Evolutionary conservation across 2,113 vertebrate species (phyloP).

Genomic region (Uropsilus gracilis): DNA sequence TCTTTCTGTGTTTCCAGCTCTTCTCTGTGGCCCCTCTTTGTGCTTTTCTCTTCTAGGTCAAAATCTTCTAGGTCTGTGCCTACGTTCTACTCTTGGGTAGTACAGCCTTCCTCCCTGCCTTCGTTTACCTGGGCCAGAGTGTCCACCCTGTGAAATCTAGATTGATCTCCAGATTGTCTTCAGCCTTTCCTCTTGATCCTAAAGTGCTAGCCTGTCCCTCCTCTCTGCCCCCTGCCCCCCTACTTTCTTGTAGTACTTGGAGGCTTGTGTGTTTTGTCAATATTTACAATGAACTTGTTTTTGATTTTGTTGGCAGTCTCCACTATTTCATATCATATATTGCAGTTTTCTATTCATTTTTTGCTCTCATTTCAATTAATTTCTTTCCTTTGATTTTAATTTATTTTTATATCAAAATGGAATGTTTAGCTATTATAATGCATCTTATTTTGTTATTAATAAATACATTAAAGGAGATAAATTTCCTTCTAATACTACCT

Average conservation of each 20-base stretch:
- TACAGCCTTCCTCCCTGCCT: background rate
- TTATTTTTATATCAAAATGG: background rate
- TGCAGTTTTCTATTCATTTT: background rate
- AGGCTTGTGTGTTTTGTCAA: background rate
- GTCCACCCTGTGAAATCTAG: background rate
- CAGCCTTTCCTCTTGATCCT: background rate
- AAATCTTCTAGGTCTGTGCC: background rate
- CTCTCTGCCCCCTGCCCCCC: rapidly evolving
- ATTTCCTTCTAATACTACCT: background rate
- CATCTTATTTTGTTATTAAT: background rate
- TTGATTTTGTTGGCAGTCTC: background rate
- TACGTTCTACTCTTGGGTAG: background rate
- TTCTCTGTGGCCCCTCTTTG: background rate
- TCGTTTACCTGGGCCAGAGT: background rate
- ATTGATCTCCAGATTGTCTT: background rate
- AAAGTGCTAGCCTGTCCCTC: background rate
- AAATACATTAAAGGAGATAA: background rate
- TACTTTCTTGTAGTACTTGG: background rate
- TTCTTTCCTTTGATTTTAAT: background rate
- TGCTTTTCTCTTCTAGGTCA: background rate
- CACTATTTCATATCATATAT: background rate
- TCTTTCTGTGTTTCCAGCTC: background rate
- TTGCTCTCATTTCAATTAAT: background rate
- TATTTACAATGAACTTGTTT: constrained; percentile 5
- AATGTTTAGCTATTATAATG: background rate